Evolutionary conservation across 1,140 invertebrate genomes (phyloP).

Genomic region (Diorhabda sublineata): DNA sequence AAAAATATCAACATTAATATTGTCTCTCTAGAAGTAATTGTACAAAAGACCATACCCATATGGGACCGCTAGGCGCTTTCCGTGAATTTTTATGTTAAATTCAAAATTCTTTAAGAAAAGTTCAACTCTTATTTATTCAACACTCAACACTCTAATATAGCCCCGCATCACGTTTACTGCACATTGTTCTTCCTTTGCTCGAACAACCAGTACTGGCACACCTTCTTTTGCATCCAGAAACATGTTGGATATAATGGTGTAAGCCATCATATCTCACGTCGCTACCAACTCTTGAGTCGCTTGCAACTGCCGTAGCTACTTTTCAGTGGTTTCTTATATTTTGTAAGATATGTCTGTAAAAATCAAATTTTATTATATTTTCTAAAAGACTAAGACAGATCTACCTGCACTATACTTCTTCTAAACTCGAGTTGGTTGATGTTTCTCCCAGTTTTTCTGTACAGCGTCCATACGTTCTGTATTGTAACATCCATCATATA

Average conservation of each 20-base stretch:
- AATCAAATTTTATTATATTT: background rate
- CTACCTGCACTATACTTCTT: background rate
- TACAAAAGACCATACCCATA: no score
- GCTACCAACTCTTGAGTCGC: background rate
- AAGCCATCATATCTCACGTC: no score
- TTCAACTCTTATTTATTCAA: no score
- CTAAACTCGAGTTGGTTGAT: constrained; percentile 1
- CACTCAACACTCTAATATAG: background rate
- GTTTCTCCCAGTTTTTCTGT: constrained; percentile 18
- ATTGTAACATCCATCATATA: constrained; percentile 38
- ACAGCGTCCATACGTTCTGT: constrained; percentile 39
- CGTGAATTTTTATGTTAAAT: no score
- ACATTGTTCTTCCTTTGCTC: constrained; percentile 1
- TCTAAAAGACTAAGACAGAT: background rate
- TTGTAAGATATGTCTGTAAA: background rate
- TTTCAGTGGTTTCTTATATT: background rate
- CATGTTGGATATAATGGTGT: no score
- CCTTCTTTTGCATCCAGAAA: no score
- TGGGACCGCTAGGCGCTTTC: no score
- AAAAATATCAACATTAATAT: no score
- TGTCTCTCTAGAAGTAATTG: no score
- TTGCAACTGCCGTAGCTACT: background rate
- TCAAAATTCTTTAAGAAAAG: no score
- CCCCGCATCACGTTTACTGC: background rate
- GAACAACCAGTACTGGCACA: no score